Conservation (phyloP, 2,888 invertebrate species). For the Coelogynopora nodosa region DNA sequence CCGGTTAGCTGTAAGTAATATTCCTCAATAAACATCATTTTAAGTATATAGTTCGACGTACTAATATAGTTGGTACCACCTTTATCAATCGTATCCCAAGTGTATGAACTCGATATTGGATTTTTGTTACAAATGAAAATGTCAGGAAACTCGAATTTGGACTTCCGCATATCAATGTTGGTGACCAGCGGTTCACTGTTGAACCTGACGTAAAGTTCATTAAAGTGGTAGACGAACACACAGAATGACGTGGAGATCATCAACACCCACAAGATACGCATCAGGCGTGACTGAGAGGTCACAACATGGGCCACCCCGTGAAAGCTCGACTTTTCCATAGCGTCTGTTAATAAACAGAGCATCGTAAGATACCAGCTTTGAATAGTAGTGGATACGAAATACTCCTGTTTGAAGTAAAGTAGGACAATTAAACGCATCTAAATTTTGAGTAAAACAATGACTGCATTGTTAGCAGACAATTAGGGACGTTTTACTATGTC, state of each 20-base stretch:
- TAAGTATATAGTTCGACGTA: background rate
- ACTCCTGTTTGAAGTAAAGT: no score
- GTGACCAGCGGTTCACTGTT: background rate
- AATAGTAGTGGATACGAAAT: no score
- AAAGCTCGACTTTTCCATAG: no score
- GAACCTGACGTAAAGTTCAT: background rate
- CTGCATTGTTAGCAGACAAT: no score
- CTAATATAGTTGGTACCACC: no score
- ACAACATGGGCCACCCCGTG: background rate
- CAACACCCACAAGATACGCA: background rate
- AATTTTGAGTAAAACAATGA: no score
- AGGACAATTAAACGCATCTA: no score
- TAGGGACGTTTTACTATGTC: no score
- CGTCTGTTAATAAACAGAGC: no score
- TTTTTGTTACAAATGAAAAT: background rate
- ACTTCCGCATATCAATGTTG: background rate
- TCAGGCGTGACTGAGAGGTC: background rate
- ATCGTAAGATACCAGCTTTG: no score
- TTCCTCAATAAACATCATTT: background rate
- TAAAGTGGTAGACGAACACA: background rate
- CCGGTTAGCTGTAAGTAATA: no score
- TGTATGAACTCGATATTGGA: background rate
- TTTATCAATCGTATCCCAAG: background rate
- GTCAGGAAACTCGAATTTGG: background rate
- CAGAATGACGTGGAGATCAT: background rate